phyloP scores from a whole-genome alignment of 2,797 vertebrate species.

The Benthosema pterotum region DNA sequence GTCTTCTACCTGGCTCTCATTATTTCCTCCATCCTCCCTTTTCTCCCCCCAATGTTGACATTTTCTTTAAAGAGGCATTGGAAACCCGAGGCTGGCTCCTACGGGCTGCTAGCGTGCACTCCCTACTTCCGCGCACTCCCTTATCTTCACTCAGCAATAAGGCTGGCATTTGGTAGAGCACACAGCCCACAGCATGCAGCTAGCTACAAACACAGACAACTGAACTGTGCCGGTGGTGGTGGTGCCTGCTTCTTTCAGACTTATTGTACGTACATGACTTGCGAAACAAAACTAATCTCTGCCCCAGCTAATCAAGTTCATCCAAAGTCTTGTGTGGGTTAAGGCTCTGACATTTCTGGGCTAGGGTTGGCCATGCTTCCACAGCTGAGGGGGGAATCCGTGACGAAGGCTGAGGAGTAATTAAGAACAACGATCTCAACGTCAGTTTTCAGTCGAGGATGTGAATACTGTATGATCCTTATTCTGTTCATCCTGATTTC shows the following conservation, averaged over 20 bases:
- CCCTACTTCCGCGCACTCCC: slow-evolving; percentile 33
- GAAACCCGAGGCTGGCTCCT: slow-evolving; percentile 50
- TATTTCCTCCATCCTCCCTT: slow-evolving; percentile 33
- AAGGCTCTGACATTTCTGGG: slow-evolving; percentile 81
- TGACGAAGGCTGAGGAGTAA: slow-evolving; percentile 74
- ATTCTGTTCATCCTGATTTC: slow-evolving; percentile 34
- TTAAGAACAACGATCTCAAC: slow-evolving; percentile 76
- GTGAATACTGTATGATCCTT: slow-evolving; percentile 65
- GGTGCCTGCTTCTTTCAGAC: neutral
- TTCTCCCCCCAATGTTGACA: slow-evolving; percentile 55
- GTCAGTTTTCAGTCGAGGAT: slow-evolving; percentile 68
- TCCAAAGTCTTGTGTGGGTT: slow-evolving; percentile 67
- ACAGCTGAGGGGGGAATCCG: slow-evolving; percentile 62
- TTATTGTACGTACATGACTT: slow-evolving; percentile 64
- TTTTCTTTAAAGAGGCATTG: slow-evolving; percentile 59
- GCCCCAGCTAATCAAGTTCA: slow-evolving; percentile 77
- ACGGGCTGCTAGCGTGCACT: slow-evolving; percentile 37
- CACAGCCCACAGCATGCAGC: slow-evolving; percentile 15
- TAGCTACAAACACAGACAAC: no score
- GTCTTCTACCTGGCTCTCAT: slow-evolving; percentile 44
- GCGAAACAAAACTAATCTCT: slow-evolving; percentile 62
- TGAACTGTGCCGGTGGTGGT: no score
- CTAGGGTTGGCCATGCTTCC: slow-evolving; percentile 71
- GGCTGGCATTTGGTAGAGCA: slow-evolving; percentile 66
- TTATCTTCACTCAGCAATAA: slow-evolving; percentile 57